These are phyloP conservation scores for Sebastiscus tertius DNA, from an alignment of 2,797 vertebrate species.

Conservation along the genomic window DNA sequence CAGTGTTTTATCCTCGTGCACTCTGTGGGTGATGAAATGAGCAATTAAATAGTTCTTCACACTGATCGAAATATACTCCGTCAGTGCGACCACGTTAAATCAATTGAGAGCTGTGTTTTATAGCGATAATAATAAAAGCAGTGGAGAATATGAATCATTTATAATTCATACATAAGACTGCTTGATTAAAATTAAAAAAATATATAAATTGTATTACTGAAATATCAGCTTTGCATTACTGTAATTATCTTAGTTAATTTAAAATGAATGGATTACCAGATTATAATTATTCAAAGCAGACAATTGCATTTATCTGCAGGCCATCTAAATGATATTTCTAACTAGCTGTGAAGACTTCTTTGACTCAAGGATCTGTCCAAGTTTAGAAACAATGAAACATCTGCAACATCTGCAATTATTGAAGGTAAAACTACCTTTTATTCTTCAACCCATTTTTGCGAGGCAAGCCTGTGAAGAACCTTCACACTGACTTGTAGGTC, in stretches of 20 bases:
- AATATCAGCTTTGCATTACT: constrained; percentile 1
- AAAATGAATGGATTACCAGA: constrained; percentile 6
- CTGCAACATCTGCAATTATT: neutral
- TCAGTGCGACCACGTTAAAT: constrained; percentile 15
- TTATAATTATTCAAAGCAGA: constrained; percentile 4
- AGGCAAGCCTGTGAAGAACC: neutral
- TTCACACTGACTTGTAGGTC: neutral
- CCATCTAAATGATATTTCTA: neutral
- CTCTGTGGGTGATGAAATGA: neutral
- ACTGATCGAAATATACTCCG: constrained; percentile 12
- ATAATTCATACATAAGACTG: constrained; percentile 19
- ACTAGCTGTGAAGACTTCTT: neutral
- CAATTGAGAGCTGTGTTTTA: constrained; percentile 27
- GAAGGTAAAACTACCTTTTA: neutral
- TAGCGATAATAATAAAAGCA: neutral
- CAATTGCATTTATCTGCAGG: neutral
- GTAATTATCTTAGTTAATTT: constrained; percentile 23
- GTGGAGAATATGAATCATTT: constrained; percentile 12
- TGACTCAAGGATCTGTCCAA: neutral
- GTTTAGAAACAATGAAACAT: neutral
- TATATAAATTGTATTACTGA: constrained; percentile 3
- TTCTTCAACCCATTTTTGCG: neutral
- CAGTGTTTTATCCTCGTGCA: neutral
- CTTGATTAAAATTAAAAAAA: constrained; percentile 15
- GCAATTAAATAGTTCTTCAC: constrained; percentile 1